Evolutionary conservation across 2,888 invertebrate genomes (phyloP).

Genomic region (Ochropleura leucogaster): DNA sequence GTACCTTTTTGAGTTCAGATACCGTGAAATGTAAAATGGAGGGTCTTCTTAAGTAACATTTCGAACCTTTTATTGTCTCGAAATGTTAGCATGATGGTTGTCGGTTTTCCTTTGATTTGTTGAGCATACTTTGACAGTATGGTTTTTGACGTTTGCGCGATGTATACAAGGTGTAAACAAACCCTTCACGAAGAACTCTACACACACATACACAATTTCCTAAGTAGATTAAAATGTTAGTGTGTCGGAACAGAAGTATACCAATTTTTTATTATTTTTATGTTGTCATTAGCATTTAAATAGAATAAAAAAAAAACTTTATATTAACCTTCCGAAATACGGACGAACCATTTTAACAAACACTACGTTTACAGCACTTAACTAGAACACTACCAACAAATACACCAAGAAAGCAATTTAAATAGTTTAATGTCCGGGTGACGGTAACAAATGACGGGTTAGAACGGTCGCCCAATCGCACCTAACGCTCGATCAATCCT

Average conservation of each 20-base stretch:
- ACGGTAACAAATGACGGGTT: slow-evolving; percentile 82
- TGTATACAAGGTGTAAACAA: no score
- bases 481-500: slow-evolving; percentile 85
- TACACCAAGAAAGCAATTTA: slow-evolving; percentile 72
- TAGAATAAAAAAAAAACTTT: neutral
- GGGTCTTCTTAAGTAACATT: slow-evolving; percentile 50
- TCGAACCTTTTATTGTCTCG: neutral
- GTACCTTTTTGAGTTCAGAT: slow-evolving; percentile 72
- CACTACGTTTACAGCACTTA: slow-evolving; percentile 26
- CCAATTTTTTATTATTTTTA: neutral
- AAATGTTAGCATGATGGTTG: slow-evolving; percentile 45
- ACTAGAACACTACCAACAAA: slow-evolving; percentile 4
- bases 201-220: no score
- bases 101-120: slow-evolving; percentile 45
- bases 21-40: slow-evolving; percentile 65
- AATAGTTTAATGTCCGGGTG: slow-evolving; percentile 74
- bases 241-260: neutral
- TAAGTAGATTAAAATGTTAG: neutral
- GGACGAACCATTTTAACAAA: neutral
- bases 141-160: slow-evolving; percentile 26
- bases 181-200: no score
- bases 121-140: slow-evolving; percentile 33
- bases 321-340: neutral
- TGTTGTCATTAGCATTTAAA: neutral
- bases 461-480: slow-evolving; percentile 77